Evolutionary conservation across 2,113 vertebrate species (phyloP), one percentile per base, ranked within the genome.

Genomic region (Zosterops pallidus): DNA sequence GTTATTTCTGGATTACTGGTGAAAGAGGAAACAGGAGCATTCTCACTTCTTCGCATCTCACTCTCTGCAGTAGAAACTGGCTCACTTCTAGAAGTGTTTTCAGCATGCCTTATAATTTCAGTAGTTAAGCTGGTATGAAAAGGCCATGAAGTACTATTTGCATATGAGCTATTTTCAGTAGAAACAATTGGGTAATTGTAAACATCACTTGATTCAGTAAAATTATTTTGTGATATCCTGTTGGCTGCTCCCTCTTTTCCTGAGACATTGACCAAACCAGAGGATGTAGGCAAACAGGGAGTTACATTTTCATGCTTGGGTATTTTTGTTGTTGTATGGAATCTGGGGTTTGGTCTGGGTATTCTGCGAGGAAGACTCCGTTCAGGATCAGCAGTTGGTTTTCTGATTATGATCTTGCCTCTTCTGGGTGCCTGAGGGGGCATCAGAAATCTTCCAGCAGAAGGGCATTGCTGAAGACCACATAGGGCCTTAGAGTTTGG

Each of bases 401-500:
- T 97, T 68, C 93, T 95, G 90, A 70, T 94, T 59, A 92, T 76
- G 37, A 94, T 85, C 65, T 68, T 95, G 94, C 90, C 95, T 94
- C 69, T 97, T 67, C 86, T 97, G 81, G 97, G 91, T 79, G 90
- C 93, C 72, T 94, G 81, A 35, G 76, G 82, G 28, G 79, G 94
- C 44, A 84, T 93, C 1, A 96, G 85, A 42, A 97, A 93, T 60
- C 95, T 98, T 82, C 97, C 95, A 39, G 92, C 83, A 20, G 97
- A 97, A 8, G 98, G 98, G 94, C 99, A 99, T 70, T 98, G 99
- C 96, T 99, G 99, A 78, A 99, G 98, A 60, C 98, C 99, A 89
- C 99, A 99, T 5, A 99, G 97, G 9, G 98, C 98, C 89, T 98
- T 98, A 64, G 99, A 98, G 20, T 99, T 98, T 56, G 99, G 99